Base-by-base conservation (phyloP, 2,888 invertebrate species). In the Aplocera efformata region DNA sequence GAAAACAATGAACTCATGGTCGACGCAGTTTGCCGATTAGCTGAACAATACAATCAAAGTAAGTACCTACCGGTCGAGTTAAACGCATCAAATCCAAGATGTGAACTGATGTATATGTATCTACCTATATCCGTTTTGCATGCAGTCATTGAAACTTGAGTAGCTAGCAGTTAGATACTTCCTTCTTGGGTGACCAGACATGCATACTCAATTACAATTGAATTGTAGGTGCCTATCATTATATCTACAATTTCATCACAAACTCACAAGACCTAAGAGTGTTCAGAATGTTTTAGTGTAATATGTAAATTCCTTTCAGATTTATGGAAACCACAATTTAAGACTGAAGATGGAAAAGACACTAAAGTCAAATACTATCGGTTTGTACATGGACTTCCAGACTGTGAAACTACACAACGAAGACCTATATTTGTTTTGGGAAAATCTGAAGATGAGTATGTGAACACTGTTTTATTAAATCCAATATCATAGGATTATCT, bases 1-100 rank as follows among this genome's bases (percentile, higher is more conserved):
- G 93, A 93, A 67, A 77, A 82, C 34, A 89, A 92, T 58, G 93
- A 95, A 72, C 79, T 95, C 38, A 90, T 92, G 70, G 85, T 94
- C 25, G 93, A 93, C 63, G 86, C 88, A 39, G 79, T 84, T 46
- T 95, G 95, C 71, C 90, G 90, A 62, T 81, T 90, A 63, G 89
- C 91, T 28, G 88, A 90, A 61, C 81, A 90, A 58, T 90, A 91
- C 56, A 90, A 90, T 73, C 85, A 90, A 77, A 88, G 89, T 89
- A 71, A 80, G 83, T 82, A 63, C 30, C 9, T 21, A 11, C 6
- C 22, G 10, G 20, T 23, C 31, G 7, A 22, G 29, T 11, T 26
- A 31, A 42, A 8, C 17, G 24, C 10, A 43, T 33, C 30, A 38
- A 42, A 36, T 38, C 30, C 8, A 32, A 34, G 23, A 32, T 36